Evolutionary conservation across 2,113 vertebrate genomes (phyloP).

Genomic region (Nettapus auritus): DNA sequence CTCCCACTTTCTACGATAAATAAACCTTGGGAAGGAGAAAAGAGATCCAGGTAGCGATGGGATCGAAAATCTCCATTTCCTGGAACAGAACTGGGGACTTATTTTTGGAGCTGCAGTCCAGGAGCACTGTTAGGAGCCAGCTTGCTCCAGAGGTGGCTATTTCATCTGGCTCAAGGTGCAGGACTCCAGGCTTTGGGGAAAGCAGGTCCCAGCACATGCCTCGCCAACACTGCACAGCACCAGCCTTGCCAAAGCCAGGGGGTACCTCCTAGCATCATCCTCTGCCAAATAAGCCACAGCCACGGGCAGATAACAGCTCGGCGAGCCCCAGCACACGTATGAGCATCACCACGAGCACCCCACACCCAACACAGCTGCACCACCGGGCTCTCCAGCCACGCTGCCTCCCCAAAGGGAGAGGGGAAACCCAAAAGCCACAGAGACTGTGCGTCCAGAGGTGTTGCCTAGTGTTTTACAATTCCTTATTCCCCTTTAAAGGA

Average conservation of each 20-base stretch:
- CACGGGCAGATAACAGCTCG: background rate
- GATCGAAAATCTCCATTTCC: background rate
- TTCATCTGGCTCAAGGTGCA: background rate
- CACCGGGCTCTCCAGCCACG: background rate
- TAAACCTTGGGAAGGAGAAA: background rate
- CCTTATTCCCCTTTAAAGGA: slow-evolving; percentile 97
- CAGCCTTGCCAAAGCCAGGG: background rate
- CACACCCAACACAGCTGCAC: background rate
- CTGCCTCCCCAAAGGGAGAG: background rate
- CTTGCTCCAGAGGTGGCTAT: background rate
- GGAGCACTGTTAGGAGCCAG: background rate
- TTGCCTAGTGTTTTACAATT: slow-evolving; percentile 69
- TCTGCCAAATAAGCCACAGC: background rate
- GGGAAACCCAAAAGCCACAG: slow-evolving; percentile 76
- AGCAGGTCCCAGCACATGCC: background rate
- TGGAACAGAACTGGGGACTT: background rate
- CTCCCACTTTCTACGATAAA: background rate
- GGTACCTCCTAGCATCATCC: background rate
- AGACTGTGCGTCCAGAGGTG: slow-evolving; percentile 47
- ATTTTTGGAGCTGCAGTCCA: background rate
- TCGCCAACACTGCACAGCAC: background rate
- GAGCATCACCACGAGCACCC: no score
- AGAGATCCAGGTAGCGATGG: background rate
- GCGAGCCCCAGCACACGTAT: background rate
- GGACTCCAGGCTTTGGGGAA: background rate